Evolutionary conservation across 2,888 invertebrate genomes (phyloP).

Genomic region (Stenodema calcarata): DNA sequence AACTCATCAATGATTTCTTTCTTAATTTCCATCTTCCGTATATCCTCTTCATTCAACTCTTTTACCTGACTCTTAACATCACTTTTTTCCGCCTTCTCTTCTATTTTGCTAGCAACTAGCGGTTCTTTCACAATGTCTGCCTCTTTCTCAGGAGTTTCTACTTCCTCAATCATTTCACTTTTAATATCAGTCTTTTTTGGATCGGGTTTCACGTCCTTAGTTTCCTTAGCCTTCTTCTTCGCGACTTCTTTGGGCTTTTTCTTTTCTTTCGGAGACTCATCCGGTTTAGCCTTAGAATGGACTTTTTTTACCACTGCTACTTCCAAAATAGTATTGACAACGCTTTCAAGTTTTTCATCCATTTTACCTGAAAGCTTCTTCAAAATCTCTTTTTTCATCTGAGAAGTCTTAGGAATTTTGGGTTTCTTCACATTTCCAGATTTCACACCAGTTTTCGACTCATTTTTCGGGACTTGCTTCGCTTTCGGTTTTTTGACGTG

Average conservation of each 20-base stretch:
- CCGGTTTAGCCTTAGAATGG: slow-evolving; percentile 17
- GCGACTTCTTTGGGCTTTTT: slow-evolving; percentile 53
- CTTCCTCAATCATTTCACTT: slow-evolving; percentile 54
- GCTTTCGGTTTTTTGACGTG: slow-evolving; percentile 45
- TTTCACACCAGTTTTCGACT: slow-evolving; percentile 44
- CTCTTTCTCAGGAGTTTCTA: slow-evolving; percentile 50
- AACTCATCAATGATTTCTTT: slow-evolving; percentile 44
- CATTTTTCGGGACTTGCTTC: slow-evolving; percentile 22
- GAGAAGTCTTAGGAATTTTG: slow-evolving; percentile 27
- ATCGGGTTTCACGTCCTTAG: slow-evolving; percentile 55
- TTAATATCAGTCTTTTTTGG: slow-evolving; percentile 55
- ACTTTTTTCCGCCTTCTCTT: slow-evolving; percentile 18
- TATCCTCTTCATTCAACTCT: slow-evolving; percentile 23
- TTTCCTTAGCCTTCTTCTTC: slow-evolving; percentile 47
- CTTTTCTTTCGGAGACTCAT: slow-evolving; percentile 45
- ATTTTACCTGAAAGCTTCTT: slow-evolving; percentile 50
- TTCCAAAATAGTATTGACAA: slow-evolving; percentile 53
- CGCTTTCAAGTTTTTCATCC: slow-evolving; percentile 50
- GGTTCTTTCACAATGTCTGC: slow-evolving; percentile 50
- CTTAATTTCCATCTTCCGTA: slow-evolving; percentile 39
- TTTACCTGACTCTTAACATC: slow-evolving; percentile 12
- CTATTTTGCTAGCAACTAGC: slow-evolving; percentile 49
- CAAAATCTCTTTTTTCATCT: slow-evolving; percentile 48
- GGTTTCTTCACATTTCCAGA: slow-evolving; percentile 50
- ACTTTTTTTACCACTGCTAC: slow-evolving; percentile 52